Conservation (phyloP, 2,113 vertebrate species). For the Takifugu flavidus region DNA sequence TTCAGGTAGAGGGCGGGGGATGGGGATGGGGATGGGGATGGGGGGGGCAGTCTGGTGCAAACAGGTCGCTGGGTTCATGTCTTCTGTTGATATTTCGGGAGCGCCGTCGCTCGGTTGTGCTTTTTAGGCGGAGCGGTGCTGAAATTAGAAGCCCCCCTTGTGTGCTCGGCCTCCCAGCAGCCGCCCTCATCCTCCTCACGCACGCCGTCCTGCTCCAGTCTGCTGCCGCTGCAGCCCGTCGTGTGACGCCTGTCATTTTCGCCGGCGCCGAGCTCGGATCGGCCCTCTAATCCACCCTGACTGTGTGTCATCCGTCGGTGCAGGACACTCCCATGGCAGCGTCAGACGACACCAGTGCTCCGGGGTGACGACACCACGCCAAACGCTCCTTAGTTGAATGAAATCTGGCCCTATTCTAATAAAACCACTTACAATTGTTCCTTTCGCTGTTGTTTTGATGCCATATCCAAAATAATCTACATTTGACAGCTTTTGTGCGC, state of each 20-base stretch:
- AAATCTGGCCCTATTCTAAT: no score
- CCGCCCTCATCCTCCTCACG: conserved; percentile 25
- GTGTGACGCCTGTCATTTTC: neutral
- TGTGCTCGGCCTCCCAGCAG: conserved; percentile 15
- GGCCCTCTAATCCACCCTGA: conserved; percentile 25
- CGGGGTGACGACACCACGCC: neutral
- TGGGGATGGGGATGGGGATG: neutral
- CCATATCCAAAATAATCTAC: no score
- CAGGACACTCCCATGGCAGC: conserved; percentile 38
- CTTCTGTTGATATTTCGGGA: neutral
- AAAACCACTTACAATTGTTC: no score
- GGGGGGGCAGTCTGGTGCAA: conserved; percentile 18
- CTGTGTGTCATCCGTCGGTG: conserved; percentile 42
- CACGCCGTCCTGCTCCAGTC: neutral
- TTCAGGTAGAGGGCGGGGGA: conserved; percentile 29
- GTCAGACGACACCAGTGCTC: conserved; percentile 38
- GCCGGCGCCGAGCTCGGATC: neutral
- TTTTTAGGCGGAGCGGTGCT: neutral
- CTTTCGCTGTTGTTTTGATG: no score
- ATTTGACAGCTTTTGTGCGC: no score
- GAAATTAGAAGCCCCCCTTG: conserved; percentile 1
- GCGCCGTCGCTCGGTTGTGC: neutral
- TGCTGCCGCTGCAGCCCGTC: no score
- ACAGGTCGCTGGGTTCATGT: conserved; percentile 50
- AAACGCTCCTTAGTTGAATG: neutral